These are phyloP conservation scores for Eurystomus gularis DNA, from an alignment of 2,113 vertebrate species.

Conservation along the genomic window DNA sequence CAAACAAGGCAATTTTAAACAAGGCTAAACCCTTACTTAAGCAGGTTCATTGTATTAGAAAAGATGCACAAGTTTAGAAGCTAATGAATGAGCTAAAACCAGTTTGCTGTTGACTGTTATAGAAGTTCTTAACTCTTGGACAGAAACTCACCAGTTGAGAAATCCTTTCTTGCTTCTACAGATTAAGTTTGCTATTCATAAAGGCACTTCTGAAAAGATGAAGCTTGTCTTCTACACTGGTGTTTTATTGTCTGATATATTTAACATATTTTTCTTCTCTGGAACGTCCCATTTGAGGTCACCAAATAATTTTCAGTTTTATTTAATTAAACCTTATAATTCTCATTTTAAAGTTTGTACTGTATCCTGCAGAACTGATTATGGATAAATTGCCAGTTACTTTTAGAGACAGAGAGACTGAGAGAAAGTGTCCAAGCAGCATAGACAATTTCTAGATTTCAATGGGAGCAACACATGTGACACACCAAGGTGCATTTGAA, in stretches of 20 bases:
- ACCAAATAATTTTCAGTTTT: background rate
- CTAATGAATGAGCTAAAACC: background rate
- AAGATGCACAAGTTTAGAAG: background rate
- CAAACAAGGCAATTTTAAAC: background rate
- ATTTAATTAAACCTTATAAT: background rate
- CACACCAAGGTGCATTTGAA: background rate
- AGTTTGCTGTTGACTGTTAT: background rate
- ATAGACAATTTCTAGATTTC: background rate
- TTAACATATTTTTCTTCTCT: background rate
- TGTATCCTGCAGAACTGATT: background rate
- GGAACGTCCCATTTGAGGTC: background rate
- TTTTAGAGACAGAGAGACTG: background rate
- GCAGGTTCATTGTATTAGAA: background rate
- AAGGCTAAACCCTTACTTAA: background rate
- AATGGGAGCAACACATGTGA: background rate
- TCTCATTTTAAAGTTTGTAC: background rate
- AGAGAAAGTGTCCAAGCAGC: background rate
- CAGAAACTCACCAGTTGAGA: background rate
- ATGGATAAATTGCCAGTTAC: background rate
- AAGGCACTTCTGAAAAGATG: background rate
- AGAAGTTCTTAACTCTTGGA: background rate
- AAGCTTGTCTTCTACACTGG: background rate
- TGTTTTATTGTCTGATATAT: background rate
- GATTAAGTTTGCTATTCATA: background rate
- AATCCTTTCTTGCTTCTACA: background rate